A percentile compares a stretch with the other conserved stretches of the same genome.
Conservation (phyloP, 2,797 vertebrate genomes). For the Netta rufina region DNA sequence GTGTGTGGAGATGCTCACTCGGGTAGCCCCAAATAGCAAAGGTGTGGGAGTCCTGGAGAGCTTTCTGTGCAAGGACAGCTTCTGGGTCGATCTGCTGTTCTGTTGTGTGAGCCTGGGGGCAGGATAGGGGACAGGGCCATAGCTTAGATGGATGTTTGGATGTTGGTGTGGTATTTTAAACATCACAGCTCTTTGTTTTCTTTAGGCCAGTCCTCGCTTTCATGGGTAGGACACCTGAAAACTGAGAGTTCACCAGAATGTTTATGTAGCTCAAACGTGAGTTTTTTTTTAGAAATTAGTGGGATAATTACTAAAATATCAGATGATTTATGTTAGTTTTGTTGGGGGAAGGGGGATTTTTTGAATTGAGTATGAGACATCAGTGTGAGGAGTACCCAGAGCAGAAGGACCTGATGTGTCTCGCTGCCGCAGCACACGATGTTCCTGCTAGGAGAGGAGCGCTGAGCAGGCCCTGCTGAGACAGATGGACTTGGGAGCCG, state of each 20-base stretch:
- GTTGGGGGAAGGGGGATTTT: not conserved
- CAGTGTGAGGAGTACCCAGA: not conserved
- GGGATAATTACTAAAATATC: not conserved
- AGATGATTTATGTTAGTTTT: not conserved
- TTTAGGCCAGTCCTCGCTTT: not conserved
- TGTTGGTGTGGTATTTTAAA: not conserved
- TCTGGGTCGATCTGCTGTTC: not conserved
- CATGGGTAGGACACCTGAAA: not conserved
- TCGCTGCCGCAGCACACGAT: not conserved
- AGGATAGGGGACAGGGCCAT: not conserved
- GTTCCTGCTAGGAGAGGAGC: not conserved
- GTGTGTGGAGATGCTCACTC: accelerated
- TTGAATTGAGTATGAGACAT: not conserved
- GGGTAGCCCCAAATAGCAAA: not conserved
- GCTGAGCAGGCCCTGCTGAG: not conserved
- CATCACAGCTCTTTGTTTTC: not conserved
- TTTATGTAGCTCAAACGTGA: accelerated
- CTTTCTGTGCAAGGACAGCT: not conserved
- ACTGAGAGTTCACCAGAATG: accelerated
- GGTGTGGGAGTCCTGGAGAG: accelerated
- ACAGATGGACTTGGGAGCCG: not conserved
- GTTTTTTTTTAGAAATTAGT: not conserved
- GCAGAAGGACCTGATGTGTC: not conserved
- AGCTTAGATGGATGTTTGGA: not conserved
- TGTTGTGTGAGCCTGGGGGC: not conserved